These are phyloP conservation scores for Rhabdophis nuchalis DNA, from an alignment of 2,797 vertebrate species.

Conservation along the genomic window DNA sequence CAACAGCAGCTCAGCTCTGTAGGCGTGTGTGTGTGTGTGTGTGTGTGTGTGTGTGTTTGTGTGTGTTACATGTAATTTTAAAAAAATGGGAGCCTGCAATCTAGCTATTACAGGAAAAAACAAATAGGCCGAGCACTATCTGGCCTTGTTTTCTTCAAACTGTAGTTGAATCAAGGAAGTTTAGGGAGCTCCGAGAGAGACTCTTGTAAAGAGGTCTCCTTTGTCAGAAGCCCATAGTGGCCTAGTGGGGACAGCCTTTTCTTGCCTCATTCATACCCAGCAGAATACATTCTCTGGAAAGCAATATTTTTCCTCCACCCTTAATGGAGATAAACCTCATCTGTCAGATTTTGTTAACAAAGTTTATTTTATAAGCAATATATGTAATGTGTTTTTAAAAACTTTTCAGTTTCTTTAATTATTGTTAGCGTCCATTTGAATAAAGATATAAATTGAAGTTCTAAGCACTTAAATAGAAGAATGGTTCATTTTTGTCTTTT, in stretches of 20 bases:
- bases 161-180: background rate
- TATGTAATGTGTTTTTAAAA: background rate
- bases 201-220: background rate
- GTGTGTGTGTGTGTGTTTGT: too few relatives aligned
- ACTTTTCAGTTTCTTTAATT: background rate
- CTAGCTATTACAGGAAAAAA: background rate
- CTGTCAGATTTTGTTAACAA: background rate
- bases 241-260: background rate
- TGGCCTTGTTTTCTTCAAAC: background rate
- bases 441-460: background rate
- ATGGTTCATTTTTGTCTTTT: slow-evolving; percentile 48
- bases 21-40: too few relatives aligned
- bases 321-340: background rate
- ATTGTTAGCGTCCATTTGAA: background rate
- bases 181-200: background rate
- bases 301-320: background rate
- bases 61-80: too few relatives aligned
- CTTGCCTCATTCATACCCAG: background rate
- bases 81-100: too few relatives aligned
- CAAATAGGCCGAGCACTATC: background rate
- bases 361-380: background rate
- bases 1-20: too few relatives aligned
- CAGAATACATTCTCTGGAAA: background rate
- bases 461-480: slow-evolving; percentile 30
- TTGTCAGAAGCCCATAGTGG: background rate